These are phyloP conservation scores for Drosophila sechellia DNA, from an alignment of 1,140 invertebrate genomes.

Conservation along the genomic window DNA sequence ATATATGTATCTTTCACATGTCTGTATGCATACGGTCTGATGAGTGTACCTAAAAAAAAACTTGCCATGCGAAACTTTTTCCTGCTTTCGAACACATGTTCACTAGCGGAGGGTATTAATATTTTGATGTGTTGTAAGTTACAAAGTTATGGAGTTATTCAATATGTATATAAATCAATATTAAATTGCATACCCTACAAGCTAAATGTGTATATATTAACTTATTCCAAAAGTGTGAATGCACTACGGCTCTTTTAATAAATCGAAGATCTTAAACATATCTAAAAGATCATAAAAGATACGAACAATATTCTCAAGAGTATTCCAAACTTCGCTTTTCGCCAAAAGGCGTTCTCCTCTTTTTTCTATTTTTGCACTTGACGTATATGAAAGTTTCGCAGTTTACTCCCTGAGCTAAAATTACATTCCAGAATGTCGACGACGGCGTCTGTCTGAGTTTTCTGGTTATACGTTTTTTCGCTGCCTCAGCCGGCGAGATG, in stretches of 20 bases:
- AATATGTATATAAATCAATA: no score
- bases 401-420: conserved; percentile 68
- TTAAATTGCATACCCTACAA: no score
- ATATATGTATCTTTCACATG: conserved; percentile 19
- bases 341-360: not conserved
- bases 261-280: not conserved
- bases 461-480: conserved; percentile 36
- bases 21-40: not conserved
- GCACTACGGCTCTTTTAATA: not conserved
- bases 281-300: not conserved
- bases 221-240: no score
- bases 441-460: conserved; percentile 56
- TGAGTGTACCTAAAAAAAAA: conserved; percentile 10
- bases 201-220: no score
- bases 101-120: conserved; percentile 2
- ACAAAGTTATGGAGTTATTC: no score
- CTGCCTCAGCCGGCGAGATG: conserved; percentile 13
- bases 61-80: conserved; percentile 26
- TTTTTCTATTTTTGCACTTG: conserved; percentile 48
- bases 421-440: conserved; percentile 77
- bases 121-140: no score
- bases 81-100: conserved; percentile 17
- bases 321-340: conserved; percentile 4
- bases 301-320: conserved; percentile 1
- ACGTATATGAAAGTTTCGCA: conserved; percentile 65